Evolutionary conservation across 2,113 vertebrate genomes (phyloP).

Genomic region (Morone saxatilis): DNA sequence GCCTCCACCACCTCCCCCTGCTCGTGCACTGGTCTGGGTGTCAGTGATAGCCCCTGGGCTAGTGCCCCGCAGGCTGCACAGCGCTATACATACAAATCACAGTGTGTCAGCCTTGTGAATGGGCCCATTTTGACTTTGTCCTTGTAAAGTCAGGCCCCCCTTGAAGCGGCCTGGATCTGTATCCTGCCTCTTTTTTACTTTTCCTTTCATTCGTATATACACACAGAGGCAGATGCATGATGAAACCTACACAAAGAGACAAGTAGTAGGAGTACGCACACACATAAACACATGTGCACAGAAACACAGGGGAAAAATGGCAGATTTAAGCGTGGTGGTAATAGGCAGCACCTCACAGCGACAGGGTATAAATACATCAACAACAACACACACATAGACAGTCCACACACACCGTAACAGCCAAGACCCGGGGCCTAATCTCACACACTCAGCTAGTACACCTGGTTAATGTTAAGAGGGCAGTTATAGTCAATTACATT

Average conservation of each 20-base stretch:
- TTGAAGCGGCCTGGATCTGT: slow-evolving; percentile 70
- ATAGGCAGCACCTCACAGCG: slow-evolving; percentile 73
- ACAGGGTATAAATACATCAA: slow-evolving; percentile 80
- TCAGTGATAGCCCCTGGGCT: slow-evolving; percentile 77
- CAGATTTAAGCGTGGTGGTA: slow-evolving; percentile 71
- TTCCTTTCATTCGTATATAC: slow-evolving; percentile 59
- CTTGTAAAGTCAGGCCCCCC: slow-evolving; percentile 79
- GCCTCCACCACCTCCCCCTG: slow-evolving; percentile 50
- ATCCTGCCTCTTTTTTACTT: slow-evolving; percentile 71
- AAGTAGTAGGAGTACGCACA: not conserved
- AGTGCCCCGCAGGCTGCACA: slow-evolving; percentile 78
- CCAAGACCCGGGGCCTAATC: slow-evolving; percentile 82
- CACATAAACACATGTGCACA: slow-evolving; percentile 9
- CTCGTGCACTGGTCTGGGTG: slow-evolving; percentile 69
- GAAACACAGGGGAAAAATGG: slow-evolving; percentile 51
- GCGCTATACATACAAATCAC: slow-evolving; percentile 79
- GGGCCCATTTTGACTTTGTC: slow-evolving; percentile 80
- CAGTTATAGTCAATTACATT: slow-evolving; percentile 87
- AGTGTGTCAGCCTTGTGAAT: slow-evolving; percentile 79
- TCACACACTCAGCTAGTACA: slow-evolving; percentile 83
- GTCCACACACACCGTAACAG: slow-evolving; percentile 66
- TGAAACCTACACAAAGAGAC: slow-evolving; percentile 51
- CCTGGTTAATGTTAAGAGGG: slow-evolving; percentile 87
- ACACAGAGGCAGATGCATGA: slow-evolving; percentile 47
- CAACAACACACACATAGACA: slow-evolving; percentile 65